Evolutionary conservation across 2,797 vertebrate species (phyloP), one percentile per base, ranked within the genome.

Genomic region (Alauda arvensis): DNA sequence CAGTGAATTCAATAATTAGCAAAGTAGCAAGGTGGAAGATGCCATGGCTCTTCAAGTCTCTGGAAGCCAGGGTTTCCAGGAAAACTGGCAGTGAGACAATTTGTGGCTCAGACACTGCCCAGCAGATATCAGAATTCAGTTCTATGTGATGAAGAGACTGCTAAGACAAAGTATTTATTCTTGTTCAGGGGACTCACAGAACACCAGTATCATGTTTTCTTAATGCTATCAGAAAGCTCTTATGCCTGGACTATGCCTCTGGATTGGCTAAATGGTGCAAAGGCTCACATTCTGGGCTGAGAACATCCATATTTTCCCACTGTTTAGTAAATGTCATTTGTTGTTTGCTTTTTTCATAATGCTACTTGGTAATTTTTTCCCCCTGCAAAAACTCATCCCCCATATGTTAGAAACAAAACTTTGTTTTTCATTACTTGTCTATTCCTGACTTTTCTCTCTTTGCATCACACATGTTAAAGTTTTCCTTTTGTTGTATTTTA

Each of bases 351-450:
- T 85, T 80, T 68, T 83, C 68, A 55, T 82, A 51, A 61, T 91
- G 51, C 71, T 65, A 62, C 66, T 62, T 61, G 40, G 52, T 82
- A 67, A 15, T 43, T 34, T 60, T 68, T 66, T 17, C 2, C 26
- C 34, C 45, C 29, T 33, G 46, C 12, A 10, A 83, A 87, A 88
- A 79, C 29, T 77, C 86, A 59, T 68, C 18, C 61, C 40, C 37
- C 52, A 74, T 87, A 75, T 87, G 60, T 90, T 92, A 89, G 69
- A 85, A 86, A 62, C n/a, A 72, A 89, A 92, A 69, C 48, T 80
- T 90, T 48, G 56, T 6, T 82, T 89, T 69, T 88, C 79, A 53
- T 94, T 88, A 68, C 48, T 93, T 71, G 48, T 53, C 59, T 87
- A 0, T 89, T 91, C 72, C 66, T 75, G 59, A 83, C 78, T 84